Base-by-base conservation (phyloP, 1,140 invertebrate genomes). In the Temnothorax nylanderi region DNA sequence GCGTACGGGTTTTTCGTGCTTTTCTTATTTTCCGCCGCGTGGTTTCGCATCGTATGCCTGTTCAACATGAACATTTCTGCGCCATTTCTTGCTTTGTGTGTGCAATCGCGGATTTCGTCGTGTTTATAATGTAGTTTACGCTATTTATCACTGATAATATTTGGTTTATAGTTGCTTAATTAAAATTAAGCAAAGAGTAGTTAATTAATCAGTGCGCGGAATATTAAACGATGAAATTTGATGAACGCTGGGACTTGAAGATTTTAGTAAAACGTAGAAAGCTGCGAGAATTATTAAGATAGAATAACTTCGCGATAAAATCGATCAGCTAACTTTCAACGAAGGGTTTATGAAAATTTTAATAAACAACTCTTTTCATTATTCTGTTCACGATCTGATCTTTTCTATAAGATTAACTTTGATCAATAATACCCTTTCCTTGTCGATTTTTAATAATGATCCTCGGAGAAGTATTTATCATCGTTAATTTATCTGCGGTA, bases 21-120 rank as follows among this genome's bases (percentile, higher is more conserved):
- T 80, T 84, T 89, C 72, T 89, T 88, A 85, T 89, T 90, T 64
- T n/a, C 49, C 67, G 18, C 21, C 4, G 11, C n/a, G 44, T 77
- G n/a, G 34, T 65, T 72, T 74, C 67, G 16, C 72, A 21, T 49
- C 44, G 37, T 56, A 37, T 21, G 6, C 18, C 4, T 10, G 69
- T 18, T n/a, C 69, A 47, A 11, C 37, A 16, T 11, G 37, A 44
- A 34, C 16, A 0, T 85, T 65, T 85, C 72, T 49, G 26, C 47
- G 13, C 47, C 41, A 54, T 44, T 77, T 49, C 60, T 54, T 51
- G 32, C 49, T 41, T 62, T 16, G 21, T 26, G 6, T 2, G 18
- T 37, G 13, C 58, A n/a, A 64, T 77, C 60, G 47, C 16, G n/a
- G 13, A 62, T 5, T 47, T 74, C 37, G 3, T 54, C 13, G 11